Conservation (phyloP, 2,797 vertebrate species). For the Dicrostonyx torquatus region DNA sequence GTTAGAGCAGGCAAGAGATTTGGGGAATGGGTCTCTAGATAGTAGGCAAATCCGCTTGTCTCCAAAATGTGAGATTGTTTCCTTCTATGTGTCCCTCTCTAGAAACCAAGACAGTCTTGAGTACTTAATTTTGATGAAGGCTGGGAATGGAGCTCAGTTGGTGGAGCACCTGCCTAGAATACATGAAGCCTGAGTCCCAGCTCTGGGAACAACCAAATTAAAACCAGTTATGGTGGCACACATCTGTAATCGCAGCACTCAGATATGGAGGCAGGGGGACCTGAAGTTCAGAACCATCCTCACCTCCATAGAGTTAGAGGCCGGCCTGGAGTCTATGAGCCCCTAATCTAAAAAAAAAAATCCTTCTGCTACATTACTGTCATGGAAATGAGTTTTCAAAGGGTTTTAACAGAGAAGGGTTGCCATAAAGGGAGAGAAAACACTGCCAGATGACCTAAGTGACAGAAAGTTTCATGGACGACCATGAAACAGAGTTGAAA, state of each 20-base stretch:
- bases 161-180: neutral
- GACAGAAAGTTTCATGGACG: neutral
- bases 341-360: neutral
- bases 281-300: neutral
- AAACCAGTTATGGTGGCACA: neutral
- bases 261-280: neutral
- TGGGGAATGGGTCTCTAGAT: neutral
- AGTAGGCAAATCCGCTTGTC: constrained; percentile 19
- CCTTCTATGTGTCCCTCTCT: neutral
- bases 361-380: constrained; percentile 9
- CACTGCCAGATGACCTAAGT: neutral
- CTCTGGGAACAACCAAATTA: neutral
- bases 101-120: constrained; percentile 37
- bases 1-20: neutral
- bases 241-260: neutral
- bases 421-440: constrained; percentile 25
- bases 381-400: constrained; percentile 46
- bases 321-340: neutral
- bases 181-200: neutral
- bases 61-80: constrained; percentile 7
- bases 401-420: neutral
- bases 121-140: neutral
- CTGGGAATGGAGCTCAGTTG: neutral
- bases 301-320: neutral
- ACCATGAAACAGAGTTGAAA: neutral